Conservation (phyloP, 2,888 invertebrate genomes). For the Idaea straminata region DNA sequence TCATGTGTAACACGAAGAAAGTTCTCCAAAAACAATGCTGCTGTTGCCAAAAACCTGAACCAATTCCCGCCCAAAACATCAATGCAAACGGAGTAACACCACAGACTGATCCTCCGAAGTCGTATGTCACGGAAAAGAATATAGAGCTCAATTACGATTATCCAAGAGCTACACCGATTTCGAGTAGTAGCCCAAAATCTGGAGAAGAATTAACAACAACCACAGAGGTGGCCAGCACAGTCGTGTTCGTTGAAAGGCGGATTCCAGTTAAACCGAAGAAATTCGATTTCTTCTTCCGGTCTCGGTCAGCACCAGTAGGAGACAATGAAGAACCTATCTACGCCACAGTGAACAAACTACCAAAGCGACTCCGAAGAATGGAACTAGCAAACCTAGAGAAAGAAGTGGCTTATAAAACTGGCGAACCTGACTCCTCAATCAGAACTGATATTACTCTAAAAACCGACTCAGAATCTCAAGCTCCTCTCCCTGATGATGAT, state of each 20-base stretch:
- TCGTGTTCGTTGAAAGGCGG: conserved; percentile 73
- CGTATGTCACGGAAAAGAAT: conserved; percentile 74
- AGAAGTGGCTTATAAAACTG: conserved; percentile 70
- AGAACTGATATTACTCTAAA: conserved; percentile 66
- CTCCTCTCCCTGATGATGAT: conserved; percentile 67
- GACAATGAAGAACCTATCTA: conserved; percentile 75
- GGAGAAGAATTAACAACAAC: conserved; percentile 69
- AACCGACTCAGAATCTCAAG: conserved; percentile 68
- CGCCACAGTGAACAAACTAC: conserved; percentile 75
- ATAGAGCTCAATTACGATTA: conserved; percentile 76
- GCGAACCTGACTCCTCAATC: conserved; percentile 66
- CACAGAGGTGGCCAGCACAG: conserved; percentile 76
- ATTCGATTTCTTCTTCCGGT: conserved; percentile 73
- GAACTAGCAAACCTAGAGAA: conserved; percentile 73
- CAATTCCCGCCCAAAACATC: conserved; percentile 22
- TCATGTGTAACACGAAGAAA: conserved; percentile 73
- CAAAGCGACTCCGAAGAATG: conserved; percentile 71
- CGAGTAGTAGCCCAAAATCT: conserved; percentile 57
- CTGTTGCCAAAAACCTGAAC: conserved; percentile 57
- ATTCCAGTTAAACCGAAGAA: conserved; percentile 72
- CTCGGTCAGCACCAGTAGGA: conserved; percentile 75
- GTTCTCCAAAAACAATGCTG: conserved; percentile 68
- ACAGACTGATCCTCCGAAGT: conserved; percentile 48
- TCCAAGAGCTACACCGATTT: conserved; percentile 65
- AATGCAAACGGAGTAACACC: conserved; percentile 27